These are phyloP conservation scores for Agrilus cyanescens DNA, from an alignment of 2,888 invertebrate genomes.

Conservation along the genomic window DNA sequence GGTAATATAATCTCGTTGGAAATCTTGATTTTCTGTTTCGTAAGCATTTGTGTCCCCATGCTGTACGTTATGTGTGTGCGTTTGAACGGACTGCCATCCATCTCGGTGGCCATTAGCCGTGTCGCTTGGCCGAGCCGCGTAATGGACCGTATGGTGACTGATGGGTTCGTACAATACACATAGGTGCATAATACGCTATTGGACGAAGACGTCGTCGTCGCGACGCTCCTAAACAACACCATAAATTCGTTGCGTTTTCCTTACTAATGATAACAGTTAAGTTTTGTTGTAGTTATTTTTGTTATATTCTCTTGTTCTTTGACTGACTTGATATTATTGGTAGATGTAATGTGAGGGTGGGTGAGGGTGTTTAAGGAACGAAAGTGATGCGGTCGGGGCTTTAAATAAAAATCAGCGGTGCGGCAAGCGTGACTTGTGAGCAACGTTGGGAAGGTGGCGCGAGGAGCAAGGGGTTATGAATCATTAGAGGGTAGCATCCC, in stretches of 20 bases:
- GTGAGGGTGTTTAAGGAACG: not conserved
- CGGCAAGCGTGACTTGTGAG: slow-evolving; percentile 2
- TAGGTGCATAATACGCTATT: too few species aligned
- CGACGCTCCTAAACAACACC: too few species aligned
- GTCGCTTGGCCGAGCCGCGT: slow-evolving; percentile 30
- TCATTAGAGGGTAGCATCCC: slow-evolving; percentile 14
- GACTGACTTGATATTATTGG: not conserved
- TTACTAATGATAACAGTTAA: too few species aligned
- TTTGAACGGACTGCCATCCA: slow-evolving; percentile 31
- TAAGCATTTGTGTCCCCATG: too few species aligned
- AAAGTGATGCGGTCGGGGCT: not conserved
- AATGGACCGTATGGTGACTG: slow-evolving; percentile 24
- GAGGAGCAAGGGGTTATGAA: slow-evolving; percentile 9
- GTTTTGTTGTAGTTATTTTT: too few species aligned
- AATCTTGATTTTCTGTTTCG: too few species aligned
- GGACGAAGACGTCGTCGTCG: too few species aligned
- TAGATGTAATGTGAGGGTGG: not conserved
- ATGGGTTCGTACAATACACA: slow-evolving; percentile 16
- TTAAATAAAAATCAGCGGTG: slow-evolving; percentile 14
- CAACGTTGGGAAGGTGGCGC: slow-evolving; percentile 5
- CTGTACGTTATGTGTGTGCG: slow-evolving; percentile 13
- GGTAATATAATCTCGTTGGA: too few species aligned
- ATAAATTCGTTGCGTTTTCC: too few species aligned
- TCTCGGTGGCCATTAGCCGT: slow-evolving; percentile 37
- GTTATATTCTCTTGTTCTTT: too few species aligned